These are phyloP conservation scores for Calcarius lapponicus DNA, from an alignment of 2,797 vertebrate genomes.

Conservation along the genomic window DNA sequence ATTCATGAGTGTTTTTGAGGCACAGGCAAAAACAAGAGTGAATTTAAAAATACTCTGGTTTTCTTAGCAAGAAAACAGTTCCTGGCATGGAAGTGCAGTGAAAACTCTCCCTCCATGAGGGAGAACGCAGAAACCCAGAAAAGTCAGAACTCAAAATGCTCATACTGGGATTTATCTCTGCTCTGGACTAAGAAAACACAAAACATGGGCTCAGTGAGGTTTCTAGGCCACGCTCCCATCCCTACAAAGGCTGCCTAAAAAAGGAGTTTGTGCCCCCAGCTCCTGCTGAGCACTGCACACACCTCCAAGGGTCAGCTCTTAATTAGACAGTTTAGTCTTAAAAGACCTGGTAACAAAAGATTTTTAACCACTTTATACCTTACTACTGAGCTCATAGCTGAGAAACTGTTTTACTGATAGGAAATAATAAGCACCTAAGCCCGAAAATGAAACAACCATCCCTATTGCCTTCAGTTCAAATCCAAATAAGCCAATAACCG, in stretches of 20 bases:
- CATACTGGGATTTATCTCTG: neutral
- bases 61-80: neutral
- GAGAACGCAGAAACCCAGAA: neutral
- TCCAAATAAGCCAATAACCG: too few relatives aligned
- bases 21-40: neutral
- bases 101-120: neutral
- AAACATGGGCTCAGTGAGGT: neutral
- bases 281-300: neutral
- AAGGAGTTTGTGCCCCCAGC: neutral
- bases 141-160: neutral
- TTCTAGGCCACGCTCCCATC: neutral
- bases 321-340: too few relatives aligned
- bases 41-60: neutral
- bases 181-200: neutral
- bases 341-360: too few relatives aligned
- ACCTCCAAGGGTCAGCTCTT: neutral
- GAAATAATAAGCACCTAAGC: too few relatives aligned
- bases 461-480: too few relatives aligned
- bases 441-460: too few relatives aligned
- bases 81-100: neutral
- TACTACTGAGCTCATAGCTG: too few relatives aligned
- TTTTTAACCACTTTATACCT: too few relatives aligned
- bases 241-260: fast-evolving
- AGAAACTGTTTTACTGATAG: too few relatives aligned
- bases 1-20: neutral